Evolutionary conservation across 2,797 vertebrate genomes (phyloP).

Genomic region (Darevskia nairensis): DNA sequence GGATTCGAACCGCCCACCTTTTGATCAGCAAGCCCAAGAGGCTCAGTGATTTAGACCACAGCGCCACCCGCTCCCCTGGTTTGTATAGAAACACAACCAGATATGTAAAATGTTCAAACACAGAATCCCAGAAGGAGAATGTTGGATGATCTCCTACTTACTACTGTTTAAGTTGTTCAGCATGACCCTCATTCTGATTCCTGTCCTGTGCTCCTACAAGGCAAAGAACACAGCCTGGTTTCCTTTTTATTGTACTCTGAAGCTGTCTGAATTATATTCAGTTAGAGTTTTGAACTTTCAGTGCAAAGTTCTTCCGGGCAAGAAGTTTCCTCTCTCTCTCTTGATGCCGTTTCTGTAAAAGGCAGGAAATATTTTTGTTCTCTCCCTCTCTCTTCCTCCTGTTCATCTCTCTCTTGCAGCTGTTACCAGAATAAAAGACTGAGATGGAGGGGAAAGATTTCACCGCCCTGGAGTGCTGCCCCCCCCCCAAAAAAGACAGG

Average conservation of each 20-base stretch:
- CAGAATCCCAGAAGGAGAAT: too few relatives aligned
- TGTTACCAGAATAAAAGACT: slow-evolving; percentile 20
- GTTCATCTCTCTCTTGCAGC: neutral
- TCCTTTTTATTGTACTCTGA: slow-evolving; percentile 51
- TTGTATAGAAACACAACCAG: too few relatives aligned
- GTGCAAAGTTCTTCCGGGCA: slow-evolving; percentile 27
- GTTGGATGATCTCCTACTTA: too few relatives aligned
- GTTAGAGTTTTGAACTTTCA: slow-evolving; percentile 47
- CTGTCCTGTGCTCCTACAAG: slow-evolving; percentile 6
- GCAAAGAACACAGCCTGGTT: slow-evolving; percentile 18
- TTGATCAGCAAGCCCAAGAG: too few relatives aligned
- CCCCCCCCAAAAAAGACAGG: neutral
- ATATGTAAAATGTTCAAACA: too few relatives aligned
- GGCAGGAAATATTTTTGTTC: slow-evolving; percentile 18
- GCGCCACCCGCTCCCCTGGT: too few relatives aligned
- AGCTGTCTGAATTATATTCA: slow-evolving; percentile 55
- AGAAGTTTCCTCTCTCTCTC: slow-evolving; percentile 1
- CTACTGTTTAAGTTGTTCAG: too few relatives aligned
- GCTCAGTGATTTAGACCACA: too few relatives aligned
- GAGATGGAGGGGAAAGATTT: neutral
- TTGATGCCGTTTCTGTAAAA: slow-evolving; percentile 17
- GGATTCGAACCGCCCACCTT: too few relatives aligned
- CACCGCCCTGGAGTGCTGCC: neutral
- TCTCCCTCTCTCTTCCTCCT: neutral
- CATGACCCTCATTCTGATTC: too few relatives aligned